Conservation (phyloP, 1,140 invertebrate genomes). For the Halictus rubicundus region DNA sequence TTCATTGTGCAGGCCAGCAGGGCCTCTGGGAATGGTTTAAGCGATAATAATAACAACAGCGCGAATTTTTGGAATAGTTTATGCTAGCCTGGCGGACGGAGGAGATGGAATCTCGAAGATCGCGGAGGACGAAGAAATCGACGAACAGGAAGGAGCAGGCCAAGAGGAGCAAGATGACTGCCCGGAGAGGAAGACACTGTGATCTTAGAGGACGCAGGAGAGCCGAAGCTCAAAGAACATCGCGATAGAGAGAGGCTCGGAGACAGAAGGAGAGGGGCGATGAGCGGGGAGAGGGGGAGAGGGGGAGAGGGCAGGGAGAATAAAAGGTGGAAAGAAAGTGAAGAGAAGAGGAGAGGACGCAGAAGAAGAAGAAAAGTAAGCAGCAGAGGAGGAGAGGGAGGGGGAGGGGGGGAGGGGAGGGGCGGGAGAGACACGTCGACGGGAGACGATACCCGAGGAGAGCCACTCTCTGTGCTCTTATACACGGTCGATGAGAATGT, state of each 20-base stretch:
- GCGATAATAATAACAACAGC: conserved; percentile 43
- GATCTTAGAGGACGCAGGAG: too few species aligned
- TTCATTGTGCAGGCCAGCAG: conserved; percentile 60
- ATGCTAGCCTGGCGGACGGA: conserved; percentile 25
- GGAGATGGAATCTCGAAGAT: background rate
- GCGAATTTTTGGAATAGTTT: conserved; percentile 72
- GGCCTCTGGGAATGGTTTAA: too few species aligned
- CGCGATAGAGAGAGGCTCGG: background rate
- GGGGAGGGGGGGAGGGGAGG: conserved; percentile 13
- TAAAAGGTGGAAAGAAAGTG: background rate
- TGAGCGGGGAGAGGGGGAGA: background rate
- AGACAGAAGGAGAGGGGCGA: too few species aligned
- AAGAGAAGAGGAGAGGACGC: background rate
- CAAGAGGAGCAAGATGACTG: background rate
- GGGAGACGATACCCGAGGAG: conserved; percentile 52
- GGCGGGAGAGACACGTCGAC: conserved; percentile 9
- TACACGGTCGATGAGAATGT: conserved; percentile 69
- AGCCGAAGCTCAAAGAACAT: background rate
- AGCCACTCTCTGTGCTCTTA: conserved; percentile 56
- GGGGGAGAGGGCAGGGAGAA: background rate
- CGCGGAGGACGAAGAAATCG: background rate
- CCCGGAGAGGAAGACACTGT: too few species aligned
- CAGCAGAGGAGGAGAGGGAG: conserved; percentile 19
- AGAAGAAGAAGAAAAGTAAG: background rate
- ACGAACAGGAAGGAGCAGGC: background rate